These are phyloP conservation scores for Ceryle rudis DNA, from an alignment of 2,797 vertebrate genomes.

Conservation along the genomic window DNA sequence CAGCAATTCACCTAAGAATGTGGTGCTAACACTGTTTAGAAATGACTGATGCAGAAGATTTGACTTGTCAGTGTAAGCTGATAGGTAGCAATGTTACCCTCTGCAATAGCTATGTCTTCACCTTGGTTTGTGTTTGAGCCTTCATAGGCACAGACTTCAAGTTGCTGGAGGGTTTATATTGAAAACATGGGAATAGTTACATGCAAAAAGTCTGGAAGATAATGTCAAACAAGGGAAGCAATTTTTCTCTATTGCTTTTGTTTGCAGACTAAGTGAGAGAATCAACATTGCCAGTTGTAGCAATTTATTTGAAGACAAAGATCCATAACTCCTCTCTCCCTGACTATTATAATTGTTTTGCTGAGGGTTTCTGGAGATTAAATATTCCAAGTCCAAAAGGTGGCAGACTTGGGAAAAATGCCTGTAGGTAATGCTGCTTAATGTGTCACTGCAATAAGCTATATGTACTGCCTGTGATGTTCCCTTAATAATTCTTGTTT, in stretches of 20 bases:
- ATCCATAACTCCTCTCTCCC: background rate
- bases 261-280: background rate
- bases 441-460: background rate
- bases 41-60: background rate
- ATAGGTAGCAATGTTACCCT: background rate
- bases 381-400: background rate
- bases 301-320: background rate
- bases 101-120: background rate
- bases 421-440: background rate
- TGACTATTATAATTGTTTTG: background rate
- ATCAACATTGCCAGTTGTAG: background rate
- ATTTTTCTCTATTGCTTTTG: background rate
- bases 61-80: background rate
- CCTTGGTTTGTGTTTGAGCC: background rate
- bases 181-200: rapidly evolving
- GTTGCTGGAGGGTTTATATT: background rate
- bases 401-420: background rate
- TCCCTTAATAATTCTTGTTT: background rate
- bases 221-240: background rate
- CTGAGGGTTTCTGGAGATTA: background rate
- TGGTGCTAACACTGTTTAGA: background rate
- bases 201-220: background rate
- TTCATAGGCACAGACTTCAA: rapidly evolving
- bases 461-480: background rate
- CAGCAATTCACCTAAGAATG: background rate